Evolutionary conservation across 2,888 invertebrate genomes (phyloP).

Genomic region (Ypsolopha scabrella): DNA sequence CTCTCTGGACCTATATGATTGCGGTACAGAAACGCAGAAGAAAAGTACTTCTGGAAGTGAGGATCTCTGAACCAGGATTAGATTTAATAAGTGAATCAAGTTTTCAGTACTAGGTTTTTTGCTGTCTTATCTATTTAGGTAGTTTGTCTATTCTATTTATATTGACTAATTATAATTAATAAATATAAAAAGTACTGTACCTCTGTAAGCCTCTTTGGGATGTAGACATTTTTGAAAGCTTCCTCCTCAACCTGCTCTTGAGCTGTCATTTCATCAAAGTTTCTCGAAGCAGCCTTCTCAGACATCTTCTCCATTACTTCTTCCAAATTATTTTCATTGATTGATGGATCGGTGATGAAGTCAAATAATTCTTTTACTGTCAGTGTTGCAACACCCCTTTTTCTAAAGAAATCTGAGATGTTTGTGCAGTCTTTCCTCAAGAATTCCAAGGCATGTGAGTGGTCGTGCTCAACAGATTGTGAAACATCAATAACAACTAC

Average conservation of each 20-base stretch:
- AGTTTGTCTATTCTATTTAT: no score
- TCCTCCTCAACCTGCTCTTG: slow-evolving; percentile 88
- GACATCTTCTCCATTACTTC: slow-evolving; percentile 81
- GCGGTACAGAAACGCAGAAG: no score
- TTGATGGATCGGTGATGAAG: slow-evolving; percentile 93
- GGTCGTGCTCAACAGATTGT: slow-evolving; percentile 98
- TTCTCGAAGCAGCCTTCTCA: slow-evolving; percentile 73
- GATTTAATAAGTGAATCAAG: no score
- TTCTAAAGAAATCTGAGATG: slow-evolving; percentile 90
- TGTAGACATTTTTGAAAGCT: slow-evolving; percentile 93
- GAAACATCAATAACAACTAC: slow-evolving; percentile 97
- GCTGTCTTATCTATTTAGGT: no score
- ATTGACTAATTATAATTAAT: no score
- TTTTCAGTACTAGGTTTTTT: no score
- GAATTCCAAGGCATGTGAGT: slow-evolving; percentile 95
- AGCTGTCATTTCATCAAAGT: slow-evolving; percentile 75
- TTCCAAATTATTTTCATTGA: slow-evolving; percentile 86
- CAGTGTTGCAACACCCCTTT: slow-evolving; percentile 91
- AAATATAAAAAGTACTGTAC: slow-evolving; percentile 51
- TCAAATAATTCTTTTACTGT: slow-evolving; percentile 93
- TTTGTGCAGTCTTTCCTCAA: slow-evolving; percentile 95
- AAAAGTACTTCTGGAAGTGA: no score
- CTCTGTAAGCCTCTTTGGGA: slow-evolving; percentile 93
- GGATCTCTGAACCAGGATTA: no score
- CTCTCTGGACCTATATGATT: no score